Evolutionary conservation across 2,888 invertebrate species (phyloP).

Genomic region (Ectemnius cavifrons): DNA sequence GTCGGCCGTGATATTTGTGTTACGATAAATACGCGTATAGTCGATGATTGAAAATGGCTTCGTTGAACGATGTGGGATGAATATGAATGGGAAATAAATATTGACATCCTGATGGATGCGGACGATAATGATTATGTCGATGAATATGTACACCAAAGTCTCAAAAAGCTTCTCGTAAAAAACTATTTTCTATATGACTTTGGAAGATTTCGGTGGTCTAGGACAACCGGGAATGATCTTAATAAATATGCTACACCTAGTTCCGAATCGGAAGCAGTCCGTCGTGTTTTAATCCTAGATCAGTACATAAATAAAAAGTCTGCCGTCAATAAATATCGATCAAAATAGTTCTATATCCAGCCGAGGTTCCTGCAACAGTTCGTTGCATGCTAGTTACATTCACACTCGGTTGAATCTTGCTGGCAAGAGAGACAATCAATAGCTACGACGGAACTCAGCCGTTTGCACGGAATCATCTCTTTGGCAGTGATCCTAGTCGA

Average conservation of each 20-base stretch:
- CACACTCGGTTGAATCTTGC: conserved; percentile 28
- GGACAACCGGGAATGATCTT: conserved; percentile 16
- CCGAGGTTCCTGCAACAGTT: conserved; percentile 29
- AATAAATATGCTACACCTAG: conserved; percentile 33
- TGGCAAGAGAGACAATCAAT: conserved; percentile 38
- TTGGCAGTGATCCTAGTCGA: conserved; percentile 71
- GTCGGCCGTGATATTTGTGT: conserved; percentile 31
- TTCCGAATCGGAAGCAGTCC: conserved; percentile 43
- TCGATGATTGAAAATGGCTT: conserved; percentile 38
- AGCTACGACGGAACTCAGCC: conserved; percentile 21
- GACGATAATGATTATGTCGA: conserved; percentile 19
- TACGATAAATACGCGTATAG: conserved; percentile 39
- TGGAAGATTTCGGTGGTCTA: conserved; percentile 46
- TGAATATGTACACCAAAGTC: conserved; percentile 56
- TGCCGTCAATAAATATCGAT: conserved; percentile 42
- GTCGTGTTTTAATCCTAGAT: conserved; percentile 30
- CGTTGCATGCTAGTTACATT: conserved; percentile 13
- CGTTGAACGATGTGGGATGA: conserved; percentile 46
- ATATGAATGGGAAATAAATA: conserved; percentile 55
- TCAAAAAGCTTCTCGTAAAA: conserved; percentile 66
- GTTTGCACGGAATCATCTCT: conserved; percentile 48
- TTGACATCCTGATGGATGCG: conserved; percentile 18
- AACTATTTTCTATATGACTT: conserved; percentile 50
- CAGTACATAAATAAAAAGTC: conserved; percentile 48
- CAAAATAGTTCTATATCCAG: conserved; percentile 44